Percentiles rank a stretch among this genome's conserved stretches.
These are phyloP conservation scores for Pseudomyrmex flavicornis DNA, from an alignment of 1,140 invertebrate genomes.

Conservation along the genomic window DNA sequence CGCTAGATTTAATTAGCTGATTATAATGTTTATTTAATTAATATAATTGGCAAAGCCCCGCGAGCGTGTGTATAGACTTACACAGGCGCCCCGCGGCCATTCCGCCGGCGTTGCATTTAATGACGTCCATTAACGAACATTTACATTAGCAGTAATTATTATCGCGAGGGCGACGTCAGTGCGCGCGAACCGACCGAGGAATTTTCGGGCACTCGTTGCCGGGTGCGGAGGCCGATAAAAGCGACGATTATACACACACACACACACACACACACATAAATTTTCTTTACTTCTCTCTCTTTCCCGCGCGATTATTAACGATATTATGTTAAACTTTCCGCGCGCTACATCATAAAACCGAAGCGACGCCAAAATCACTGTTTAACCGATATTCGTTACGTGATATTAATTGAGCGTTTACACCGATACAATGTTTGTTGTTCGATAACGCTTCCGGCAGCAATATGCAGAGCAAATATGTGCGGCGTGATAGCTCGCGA, in stretches of 20 bases:
- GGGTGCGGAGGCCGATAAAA: conserved; percentile 53
- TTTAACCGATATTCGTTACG: conserved; percentile 61
- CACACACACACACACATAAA: not conserved
- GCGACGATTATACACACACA: conserved; percentile 50
- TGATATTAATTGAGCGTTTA: conserved; percentile 62
- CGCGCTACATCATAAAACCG: conserved; percentile 47
- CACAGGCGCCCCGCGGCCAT: conserved; percentile 64
- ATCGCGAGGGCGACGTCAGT: conserved; percentile 72
- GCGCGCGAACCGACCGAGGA: conserved; percentile 45
- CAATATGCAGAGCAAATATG: conserved; percentile 57
- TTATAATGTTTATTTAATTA: conserved; percentile 79
- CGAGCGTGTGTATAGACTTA: conserved; percentile 73
- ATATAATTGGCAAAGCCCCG: conserved; percentile 78
- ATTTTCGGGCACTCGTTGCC: conserved; percentile 67
- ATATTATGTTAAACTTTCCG: conserved; percentile 59
- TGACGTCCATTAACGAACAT: conserved; percentile 84
- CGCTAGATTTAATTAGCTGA: conserved; percentile 78
- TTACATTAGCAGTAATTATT: conserved; percentile 83
- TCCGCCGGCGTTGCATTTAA: conserved; percentile 82
- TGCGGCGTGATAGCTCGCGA: conserved; percentile 39
- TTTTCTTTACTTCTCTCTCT: not conserved
- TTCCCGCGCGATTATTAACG: conserved; percentile 55
- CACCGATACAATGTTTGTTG: conserved; percentile 55
- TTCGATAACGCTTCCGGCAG: conserved; percentile 57
- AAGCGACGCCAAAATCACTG: conserved; percentile 55